Evolutionary conservation across 2,797 vertebrate species (phyloP), one percentile per base, ranked within the genome.

Genomic region (Gastrophryne carolinensis): DNA sequence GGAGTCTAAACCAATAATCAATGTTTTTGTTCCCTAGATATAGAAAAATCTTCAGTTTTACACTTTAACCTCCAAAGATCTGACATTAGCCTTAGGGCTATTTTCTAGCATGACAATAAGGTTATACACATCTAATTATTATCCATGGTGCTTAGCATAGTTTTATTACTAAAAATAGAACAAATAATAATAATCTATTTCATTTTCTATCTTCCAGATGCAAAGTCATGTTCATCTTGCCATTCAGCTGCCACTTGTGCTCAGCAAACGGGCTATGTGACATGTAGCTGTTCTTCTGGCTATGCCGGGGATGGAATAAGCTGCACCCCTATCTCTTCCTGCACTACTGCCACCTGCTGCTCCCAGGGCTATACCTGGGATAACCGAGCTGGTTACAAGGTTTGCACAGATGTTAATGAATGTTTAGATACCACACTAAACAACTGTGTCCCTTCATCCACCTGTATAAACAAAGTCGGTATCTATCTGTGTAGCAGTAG

Each of bases 381-480:
- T 61, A 56, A 53, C 49, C 53, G 35, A 5, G 34, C 6, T 52
- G 54, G 64, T 11, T 62, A 30, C 52, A 76, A 76, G 27, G 0
- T 56, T 10, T 76, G 73, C 34, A 56, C 66, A 54, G 73, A 76
- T 63, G 47, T 76, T 21, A 63, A 76, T 35, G 73, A 76, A 70
- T 76, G 73, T 39, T 3, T 34, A 5, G 57, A 69, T 26, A 3
- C 19, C 26, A 69, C 65, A 13, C 11, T 47, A 27, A 76, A 76
- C 27, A 69, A 56, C 7, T 76, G 73, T 44, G 21, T 27, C 49
- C 57, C 57, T 9, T 54, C 65, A 61, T 32, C 65, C 21, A 76
- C 65, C 10, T 76, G 73, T 70, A 27, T 9, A n/a, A 70, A 76
- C 49, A 76, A 12, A 29, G 32, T 8, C n/a, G 73, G 73, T 21